Evolutionary conservation across 2,113 vertebrate species (phyloP).

Genomic region (Oxyruncus cristatus): DNA sequence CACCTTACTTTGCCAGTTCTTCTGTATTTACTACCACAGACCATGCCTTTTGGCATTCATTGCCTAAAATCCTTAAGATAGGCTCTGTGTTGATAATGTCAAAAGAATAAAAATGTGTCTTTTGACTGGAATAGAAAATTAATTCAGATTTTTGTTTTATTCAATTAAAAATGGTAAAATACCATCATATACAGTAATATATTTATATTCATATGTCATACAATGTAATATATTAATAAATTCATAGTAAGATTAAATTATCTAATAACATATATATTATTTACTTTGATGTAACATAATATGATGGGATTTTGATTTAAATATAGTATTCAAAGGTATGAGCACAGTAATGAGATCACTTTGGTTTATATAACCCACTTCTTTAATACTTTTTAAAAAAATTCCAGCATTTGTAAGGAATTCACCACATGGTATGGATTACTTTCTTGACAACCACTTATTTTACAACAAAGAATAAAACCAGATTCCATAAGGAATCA

Average conservation of each 20-base stretch:
- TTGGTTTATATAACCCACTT: not conserved
- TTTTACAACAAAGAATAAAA: not conserved
- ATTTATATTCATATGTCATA: not conserved
- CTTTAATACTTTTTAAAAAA: not conserved
- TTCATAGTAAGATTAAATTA: not conserved
- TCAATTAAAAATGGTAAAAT: not conserved
- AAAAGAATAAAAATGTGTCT: not conserved
- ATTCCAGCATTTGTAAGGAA: not conserved
- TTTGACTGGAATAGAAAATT: not conserved
- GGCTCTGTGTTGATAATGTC: not conserved
- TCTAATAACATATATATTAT: not conserved
- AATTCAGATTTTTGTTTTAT: not conserved
- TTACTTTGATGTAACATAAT: not conserved
- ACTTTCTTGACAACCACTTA: not conserved
- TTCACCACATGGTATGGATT: not conserved
- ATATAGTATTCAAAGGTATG: not conserved
- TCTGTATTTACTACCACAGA: not conserved
- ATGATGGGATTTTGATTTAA: not conserved
- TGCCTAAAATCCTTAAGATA: not conserved
- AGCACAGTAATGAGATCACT: not conserved
- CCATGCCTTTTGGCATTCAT: not conserved
- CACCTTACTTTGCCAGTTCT: not conserved
- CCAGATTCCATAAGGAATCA: not conserved
- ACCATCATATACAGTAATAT: not conserved
- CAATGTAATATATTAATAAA: not conserved